Evolutionary conservation across 2,113 vertebrate genomes (phyloP).

Genomic region (Callionymus lyra): DNA sequence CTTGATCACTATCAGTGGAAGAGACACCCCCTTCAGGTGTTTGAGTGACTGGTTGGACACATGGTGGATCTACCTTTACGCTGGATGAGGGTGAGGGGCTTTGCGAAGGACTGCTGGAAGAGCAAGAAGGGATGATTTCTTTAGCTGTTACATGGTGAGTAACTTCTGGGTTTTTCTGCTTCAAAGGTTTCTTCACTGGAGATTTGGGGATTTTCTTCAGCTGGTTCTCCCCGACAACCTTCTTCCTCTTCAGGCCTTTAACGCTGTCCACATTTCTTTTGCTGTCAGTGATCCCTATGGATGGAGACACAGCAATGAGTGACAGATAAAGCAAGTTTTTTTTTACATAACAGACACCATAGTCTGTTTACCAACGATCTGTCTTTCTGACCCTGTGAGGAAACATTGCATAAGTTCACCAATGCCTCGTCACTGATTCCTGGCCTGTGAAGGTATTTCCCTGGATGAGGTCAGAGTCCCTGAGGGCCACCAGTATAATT

Average conservation of each 20-base stretch:
- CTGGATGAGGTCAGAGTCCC: constrained; percentile 50
- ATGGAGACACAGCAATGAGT: constrained; percentile 13
- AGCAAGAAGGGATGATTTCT: constrained; percentile 34
- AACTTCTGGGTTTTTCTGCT: constrained; percentile 65
- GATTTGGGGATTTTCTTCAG: constrained; percentile 95
- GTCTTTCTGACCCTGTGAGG: constrained; percentile 13
- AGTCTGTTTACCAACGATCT: background rate
- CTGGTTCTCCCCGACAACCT: constrained; percentile 88
- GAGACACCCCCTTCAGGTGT: constrained; percentile 40
- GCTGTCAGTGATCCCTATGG: constrained; percentile 73
- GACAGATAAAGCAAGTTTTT: background rate
- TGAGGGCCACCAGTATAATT: constrained; percentile 25
- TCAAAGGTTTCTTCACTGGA: constrained; percentile 81
- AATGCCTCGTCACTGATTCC: constrained; percentile 47
- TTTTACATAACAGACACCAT: constrained; percentile 16
- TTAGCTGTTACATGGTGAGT: constrained; percentile 54
- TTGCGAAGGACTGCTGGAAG: constrained; percentile 45
- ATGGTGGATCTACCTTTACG: constrained; percentile 57
- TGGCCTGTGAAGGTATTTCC: constrained; percentile 49
- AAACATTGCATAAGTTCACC: constrained; percentile 30
- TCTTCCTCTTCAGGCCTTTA: constrained; percentile 95
- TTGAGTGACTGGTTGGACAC: constrained; percentile 36
- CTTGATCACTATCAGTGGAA: constrained; percentile 48
- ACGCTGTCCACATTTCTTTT: constrained; percentile 74
- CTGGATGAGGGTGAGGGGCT: constrained; percentile 37